phyloP scores from a whole-genome alignment of 2,113 vertebrate genomes.

The Seriola quinqueradiata region DNA sequence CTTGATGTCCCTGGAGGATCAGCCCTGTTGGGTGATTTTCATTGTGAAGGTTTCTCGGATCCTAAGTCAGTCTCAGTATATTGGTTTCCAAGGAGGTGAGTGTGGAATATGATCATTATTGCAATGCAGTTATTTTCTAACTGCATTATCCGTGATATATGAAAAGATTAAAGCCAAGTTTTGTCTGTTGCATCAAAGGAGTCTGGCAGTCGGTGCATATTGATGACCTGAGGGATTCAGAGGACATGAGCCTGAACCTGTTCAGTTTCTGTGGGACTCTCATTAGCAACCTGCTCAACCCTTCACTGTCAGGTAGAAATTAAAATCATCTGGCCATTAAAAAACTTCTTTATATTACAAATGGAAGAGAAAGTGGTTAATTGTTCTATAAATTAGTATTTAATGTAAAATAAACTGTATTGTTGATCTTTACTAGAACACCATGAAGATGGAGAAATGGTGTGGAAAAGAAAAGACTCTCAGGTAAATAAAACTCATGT shows the following conservation, averaged over 20 bases:
- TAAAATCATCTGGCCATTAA: background rate
- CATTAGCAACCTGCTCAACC: slow-evolving; percentile 77
- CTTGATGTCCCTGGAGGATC: slow-evolving; percentile 63
- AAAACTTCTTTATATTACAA: background rate
- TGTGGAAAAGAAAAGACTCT: background rate
- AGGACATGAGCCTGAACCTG: slow-evolving; percentile 82
- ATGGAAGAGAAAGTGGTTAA: background rate
- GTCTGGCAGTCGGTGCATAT: slow-evolving; percentile 82
- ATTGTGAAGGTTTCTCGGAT: slow-evolving; percentile 83
- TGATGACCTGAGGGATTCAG: slow-evolving; percentile 83
- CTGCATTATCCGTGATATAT: rapidly evolving
- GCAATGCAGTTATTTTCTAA: rapidly evolving
- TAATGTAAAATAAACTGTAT: background rate
- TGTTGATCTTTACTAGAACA: slow-evolving; percentile 38
- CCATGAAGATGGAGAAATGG: background rate
- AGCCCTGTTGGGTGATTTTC: slow-evolving; percentile 77
- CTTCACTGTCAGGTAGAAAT: slow-evolving; percentile 56
- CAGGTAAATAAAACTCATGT: background rate
- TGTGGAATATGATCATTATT: background rate
- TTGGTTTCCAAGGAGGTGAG: slow-evolving; percentile 85
- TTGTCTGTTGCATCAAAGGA: slow-evolving; percentile 62
- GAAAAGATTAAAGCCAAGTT: background rate
- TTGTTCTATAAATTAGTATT: background rate
- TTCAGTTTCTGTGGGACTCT: slow-evolving; percentile 77
- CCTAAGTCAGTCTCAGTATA: slow-evolving; percentile 75